phyloP scores from a whole-genome alignment of 2,797 vertebrate species.

The Centropyge bicolor region DNA sequence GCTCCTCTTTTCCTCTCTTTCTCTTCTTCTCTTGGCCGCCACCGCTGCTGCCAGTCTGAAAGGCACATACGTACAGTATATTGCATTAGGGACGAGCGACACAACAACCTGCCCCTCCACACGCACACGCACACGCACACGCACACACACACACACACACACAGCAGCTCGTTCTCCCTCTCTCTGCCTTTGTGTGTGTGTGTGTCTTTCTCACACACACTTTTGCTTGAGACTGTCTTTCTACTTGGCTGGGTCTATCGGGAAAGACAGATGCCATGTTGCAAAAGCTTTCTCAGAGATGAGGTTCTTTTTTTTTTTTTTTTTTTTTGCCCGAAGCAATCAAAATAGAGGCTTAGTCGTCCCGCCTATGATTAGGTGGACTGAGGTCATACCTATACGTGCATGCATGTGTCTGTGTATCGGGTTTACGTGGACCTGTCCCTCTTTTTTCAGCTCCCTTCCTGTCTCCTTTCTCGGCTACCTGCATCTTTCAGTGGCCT shows the following conservation, averaged over 20 bases:
- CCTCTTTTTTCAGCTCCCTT: conserved; percentile 38
- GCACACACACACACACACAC: conserved; percentile 9
- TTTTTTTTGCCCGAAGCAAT: conserved; percentile 45
- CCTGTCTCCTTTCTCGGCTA: conserved; percentile 36
- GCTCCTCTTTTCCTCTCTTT: conserved; percentile 58
- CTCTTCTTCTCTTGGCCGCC: conserved; percentile 60
- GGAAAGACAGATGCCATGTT: conserved; percentile 76
- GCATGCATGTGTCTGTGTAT: conserved; percentile 36
- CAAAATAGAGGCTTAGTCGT: conserved; percentile 49
- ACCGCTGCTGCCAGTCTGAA: conserved; percentile 57
- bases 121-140: conserved; percentile 9
- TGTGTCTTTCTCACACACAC: conserved; percentile 40
- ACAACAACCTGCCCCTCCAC: conserved; percentile 58
- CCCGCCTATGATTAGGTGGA: conserved; percentile 41
- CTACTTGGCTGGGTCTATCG: conserved; percentile 67
- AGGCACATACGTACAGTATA: conserved; percentile 71
- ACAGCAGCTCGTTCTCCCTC: background rate
- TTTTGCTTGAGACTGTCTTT: conserved; percentile 59
- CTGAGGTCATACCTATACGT: conserved; percentile 45
- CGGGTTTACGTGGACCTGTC: conserved; percentile 38
- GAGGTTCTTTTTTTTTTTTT: conserved; percentile 37
- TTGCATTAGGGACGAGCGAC: conserved; percentile 68
- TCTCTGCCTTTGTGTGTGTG: conserved; percentile 33
- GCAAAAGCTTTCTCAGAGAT: conserved; percentile 75
- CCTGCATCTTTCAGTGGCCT: conserved; percentile 60